These are phyloP conservation scores for Drosophila bunnanda DNA, from an alignment of 2,888 invertebrate species.

Conservation along the genomic window DNA sequence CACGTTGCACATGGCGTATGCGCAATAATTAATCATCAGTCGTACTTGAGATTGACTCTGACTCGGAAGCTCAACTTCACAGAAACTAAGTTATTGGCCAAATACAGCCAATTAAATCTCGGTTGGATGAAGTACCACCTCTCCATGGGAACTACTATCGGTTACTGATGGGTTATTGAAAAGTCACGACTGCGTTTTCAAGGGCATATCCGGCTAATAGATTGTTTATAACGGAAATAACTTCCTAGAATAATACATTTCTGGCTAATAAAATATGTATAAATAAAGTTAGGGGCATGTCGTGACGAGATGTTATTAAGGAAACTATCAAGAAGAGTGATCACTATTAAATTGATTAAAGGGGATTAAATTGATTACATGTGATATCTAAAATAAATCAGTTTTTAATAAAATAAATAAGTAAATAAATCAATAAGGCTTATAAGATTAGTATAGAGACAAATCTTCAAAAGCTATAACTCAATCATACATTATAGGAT, in stretches of 20 bases:
- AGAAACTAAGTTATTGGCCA: neutral
- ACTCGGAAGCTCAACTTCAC: conserved; percentile 9
- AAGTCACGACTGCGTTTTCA: conserved; percentile 14
- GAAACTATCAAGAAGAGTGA: neutral
- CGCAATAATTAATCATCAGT: conserved; percentile 58
- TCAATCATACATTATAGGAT: neutral
- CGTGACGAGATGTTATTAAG: neutral
- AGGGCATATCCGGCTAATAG: conserved; percentile 5
- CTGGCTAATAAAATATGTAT: neutral
- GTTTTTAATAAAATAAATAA: neutral
- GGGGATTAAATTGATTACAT: too few relatives aligned
- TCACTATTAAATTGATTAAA: too few relatives aligned
- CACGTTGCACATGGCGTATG: conserved; percentile 71
- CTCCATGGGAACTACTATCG: neutral
- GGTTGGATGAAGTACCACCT: conserved; percentile 2
- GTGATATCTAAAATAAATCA: too few relatives aligned
- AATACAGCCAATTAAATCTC: conserved; percentile 5
- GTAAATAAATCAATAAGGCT: neutral
- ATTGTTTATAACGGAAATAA: neutral
- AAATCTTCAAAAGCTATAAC: too few relatives aligned
- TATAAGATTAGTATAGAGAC: too few relatives aligned
- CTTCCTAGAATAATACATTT: neutral
- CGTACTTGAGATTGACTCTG: conserved; percentile 24
- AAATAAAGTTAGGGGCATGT: neutral
- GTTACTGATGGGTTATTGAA: conserved; percentile 8